Conservation (phyloP, 1,140 invertebrate genomes). For the Drosophila prosaltans region DNA sequence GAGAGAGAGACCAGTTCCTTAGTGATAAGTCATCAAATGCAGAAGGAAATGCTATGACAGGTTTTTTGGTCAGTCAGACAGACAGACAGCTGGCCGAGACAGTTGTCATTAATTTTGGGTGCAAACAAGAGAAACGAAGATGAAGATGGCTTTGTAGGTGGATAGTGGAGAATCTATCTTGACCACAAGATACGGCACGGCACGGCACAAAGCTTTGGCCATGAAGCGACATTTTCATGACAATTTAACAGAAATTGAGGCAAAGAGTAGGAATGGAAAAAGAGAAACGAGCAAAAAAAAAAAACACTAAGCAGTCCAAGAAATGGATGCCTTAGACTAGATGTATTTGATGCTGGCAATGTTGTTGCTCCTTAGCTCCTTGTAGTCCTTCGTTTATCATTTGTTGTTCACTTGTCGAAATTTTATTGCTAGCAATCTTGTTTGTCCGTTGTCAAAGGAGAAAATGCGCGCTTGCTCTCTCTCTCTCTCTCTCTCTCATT, state of each 20-base stretch:
- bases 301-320: slow-evolving; percentile 35
- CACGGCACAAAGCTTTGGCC: slow-evolving; percentile 8
- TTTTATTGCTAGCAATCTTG: slow-evolving; percentile 81
- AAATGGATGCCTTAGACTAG: slow-evolving; percentile 67
- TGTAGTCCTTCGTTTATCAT: slow-evolving; percentile 73
- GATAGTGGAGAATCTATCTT: slow-evolving; percentile 19
- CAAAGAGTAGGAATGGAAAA: slow-evolving; percentile 29
- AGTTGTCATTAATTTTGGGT: slow-evolving; percentile 77
- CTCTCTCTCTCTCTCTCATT: too few relatives aligned
- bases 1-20: slow-evolving; percentile 38
- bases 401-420: slow-evolving; percentile 81
- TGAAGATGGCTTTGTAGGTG: background rate
- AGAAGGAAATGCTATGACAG: slow-evolving; percentile 43
- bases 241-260: slow-evolving; percentile 66
- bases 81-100: slow-evolving; percentile 62
- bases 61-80: slow-evolving; percentile 26
- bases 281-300: slow-evolving; percentile 5
- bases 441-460: slow-evolving; percentile 68
- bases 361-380: slow-evolving; percentile 29
- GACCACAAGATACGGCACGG: slow-evolving; percentile 40
- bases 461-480: slow-evolving; percentile 49
- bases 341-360: too few relatives aligned
- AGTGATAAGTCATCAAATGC: slow-evolving; percentile 73
- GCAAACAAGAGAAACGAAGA: slow-evolving; percentile 28
- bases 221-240: slow-evolving; percentile 64